A percentile compares a stretch with the other conserved stretches of the same genome.
These are phyloP conservation scores for Archocentrus centrarchus DNA, from an alignment of 2,113 vertebrate genomes.

Conservation along the genomic window DNA sequence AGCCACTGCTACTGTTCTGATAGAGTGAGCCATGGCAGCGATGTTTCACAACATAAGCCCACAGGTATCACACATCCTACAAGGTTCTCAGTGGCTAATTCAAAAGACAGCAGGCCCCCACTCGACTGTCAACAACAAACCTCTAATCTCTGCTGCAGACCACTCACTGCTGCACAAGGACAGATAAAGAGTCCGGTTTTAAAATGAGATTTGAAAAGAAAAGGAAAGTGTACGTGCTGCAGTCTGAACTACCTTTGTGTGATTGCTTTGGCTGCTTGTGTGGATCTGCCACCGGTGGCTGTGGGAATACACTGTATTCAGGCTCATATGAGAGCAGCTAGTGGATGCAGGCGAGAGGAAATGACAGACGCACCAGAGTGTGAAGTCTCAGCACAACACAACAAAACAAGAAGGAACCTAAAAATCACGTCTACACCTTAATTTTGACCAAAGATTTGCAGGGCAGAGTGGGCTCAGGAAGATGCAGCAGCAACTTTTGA, in stretches of 20 bases:
- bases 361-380: neutral
- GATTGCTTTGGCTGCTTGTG: neutral
- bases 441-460: neutral
- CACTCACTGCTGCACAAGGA: neutral
- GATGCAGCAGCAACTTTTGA: neutral
- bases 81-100: conserved; percentile 32
- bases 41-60: conserved; percentile 22
- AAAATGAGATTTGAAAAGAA: neutral
- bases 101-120: conserved; percentile 35
- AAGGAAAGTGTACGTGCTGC: neutral
- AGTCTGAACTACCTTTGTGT: neutral
- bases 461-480: neutral
- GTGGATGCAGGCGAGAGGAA: neutral
- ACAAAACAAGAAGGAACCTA: neutral
- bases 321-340: neutral
- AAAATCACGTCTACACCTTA: neutral
- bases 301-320: conserved; percentile 1
- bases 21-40: neutral
- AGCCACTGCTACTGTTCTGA: neutral
- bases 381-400: neutral
- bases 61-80: conserved; percentile 28
- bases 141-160: conserved; percentile 19
- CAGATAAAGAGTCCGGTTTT: neutral
- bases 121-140: conserved; percentile 5
- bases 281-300: neutral